Evolutionary conservation across 2,797 vertebrate species (phyloP).

Genomic region (Gouania willdenowi): DNA sequence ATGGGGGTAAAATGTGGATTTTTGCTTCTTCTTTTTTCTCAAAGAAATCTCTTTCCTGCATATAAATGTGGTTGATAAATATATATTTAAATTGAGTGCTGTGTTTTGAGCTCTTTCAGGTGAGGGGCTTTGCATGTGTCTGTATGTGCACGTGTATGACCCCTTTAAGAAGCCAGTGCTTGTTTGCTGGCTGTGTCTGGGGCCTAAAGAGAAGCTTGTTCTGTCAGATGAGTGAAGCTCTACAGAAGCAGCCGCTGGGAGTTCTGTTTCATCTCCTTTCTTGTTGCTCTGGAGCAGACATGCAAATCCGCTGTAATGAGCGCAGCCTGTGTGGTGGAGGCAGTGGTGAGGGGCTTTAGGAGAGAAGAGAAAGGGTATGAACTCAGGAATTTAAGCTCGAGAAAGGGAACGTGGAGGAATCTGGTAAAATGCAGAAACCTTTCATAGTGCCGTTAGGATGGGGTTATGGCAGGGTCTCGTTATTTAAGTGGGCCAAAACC

Average conservation of each 20-base stretch:
- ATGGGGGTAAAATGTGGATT: no score
- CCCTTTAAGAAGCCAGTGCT: slow-evolving; percentile 57
- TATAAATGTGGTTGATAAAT: slow-evolving; percentile 23
- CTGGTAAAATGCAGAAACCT: slow-evolving; percentile 41
- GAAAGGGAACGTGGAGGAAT: slow-evolving; percentile 31
- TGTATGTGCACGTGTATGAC: slow-evolving; percentile 26
- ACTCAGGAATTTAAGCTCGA: slow-evolving; percentile 61
- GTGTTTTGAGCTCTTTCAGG: slow-evolving; percentile 29
- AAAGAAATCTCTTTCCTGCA: slow-evolving; percentile 45
- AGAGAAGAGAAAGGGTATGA: slow-evolving; percentile 20
- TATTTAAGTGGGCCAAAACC: slow-evolving; percentile 52
- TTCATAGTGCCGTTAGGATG: slow-evolving; percentile 26
- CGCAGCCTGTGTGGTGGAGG: slow-evolving; percentile 54
- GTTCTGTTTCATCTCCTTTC: slow-evolving; percentile 74
- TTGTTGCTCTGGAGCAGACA: slow-evolving; percentile 71
- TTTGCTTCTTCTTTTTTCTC: no score
- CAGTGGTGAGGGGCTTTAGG: not conserved
- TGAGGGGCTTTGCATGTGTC: slow-evolving; percentile 23
- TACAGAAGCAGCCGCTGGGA: slow-evolving; percentile 71
- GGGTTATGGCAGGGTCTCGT: slow-evolving; percentile 35
- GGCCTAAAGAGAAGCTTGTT: slow-evolving; percentile 67
- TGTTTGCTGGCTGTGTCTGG: slow-evolving; percentile 62
- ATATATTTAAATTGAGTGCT: slow-evolving; percentile 52
- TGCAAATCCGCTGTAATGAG: slow-evolving; percentile 78
- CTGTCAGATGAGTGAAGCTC: slow-evolving; percentile 73